Conservation (phyloP, 2,113 vertebrate genomes). For the Pelusios castaneus region DNA sequence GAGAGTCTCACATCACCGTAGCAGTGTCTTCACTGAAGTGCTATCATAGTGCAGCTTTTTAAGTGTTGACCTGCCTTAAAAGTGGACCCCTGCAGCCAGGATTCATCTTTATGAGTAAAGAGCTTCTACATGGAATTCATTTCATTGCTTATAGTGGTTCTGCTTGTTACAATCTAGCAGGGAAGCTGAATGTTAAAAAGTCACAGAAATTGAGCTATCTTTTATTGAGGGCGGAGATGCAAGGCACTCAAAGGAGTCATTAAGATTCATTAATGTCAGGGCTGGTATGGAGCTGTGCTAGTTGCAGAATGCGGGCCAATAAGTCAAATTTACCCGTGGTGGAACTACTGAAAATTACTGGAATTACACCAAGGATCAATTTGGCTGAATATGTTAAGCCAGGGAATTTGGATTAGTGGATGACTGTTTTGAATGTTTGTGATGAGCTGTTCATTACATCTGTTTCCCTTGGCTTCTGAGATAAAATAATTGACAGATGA, state of each 20-base stretch:
- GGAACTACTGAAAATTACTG: not conserved
- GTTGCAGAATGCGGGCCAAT: not conserved
- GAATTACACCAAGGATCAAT: not conserved
- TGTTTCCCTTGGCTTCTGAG: conserved; percentile 64
- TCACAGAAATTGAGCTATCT: not conserved
- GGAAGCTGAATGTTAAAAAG: not conserved
- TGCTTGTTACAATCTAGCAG: not conserved
- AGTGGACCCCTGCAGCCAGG: not conserved
- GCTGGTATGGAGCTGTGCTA: not conserved
- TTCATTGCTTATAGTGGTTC: not conserved
- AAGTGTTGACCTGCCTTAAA: not conserved
- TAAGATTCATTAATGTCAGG: not conserved
- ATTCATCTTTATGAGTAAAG: not conserved
- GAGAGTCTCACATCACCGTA: not conserved
- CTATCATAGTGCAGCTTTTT: not conserved
- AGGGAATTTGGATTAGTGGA: conserved; percentile 25
- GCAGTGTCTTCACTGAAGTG: not conserved
- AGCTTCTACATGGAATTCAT: not conserved
- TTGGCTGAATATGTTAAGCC: not conserved
- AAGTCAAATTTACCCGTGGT: not conserved
- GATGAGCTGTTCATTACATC: conserved; percentile 63
- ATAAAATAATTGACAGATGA: conserved; percentile 67
- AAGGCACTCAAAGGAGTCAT: not conserved
- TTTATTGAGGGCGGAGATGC: not conserved
- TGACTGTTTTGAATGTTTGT: conserved; percentile 54